Evolutionary conservation across 2,888 invertebrate species (phyloP).

Genomic region (Endomychus coccineus): DNA sequence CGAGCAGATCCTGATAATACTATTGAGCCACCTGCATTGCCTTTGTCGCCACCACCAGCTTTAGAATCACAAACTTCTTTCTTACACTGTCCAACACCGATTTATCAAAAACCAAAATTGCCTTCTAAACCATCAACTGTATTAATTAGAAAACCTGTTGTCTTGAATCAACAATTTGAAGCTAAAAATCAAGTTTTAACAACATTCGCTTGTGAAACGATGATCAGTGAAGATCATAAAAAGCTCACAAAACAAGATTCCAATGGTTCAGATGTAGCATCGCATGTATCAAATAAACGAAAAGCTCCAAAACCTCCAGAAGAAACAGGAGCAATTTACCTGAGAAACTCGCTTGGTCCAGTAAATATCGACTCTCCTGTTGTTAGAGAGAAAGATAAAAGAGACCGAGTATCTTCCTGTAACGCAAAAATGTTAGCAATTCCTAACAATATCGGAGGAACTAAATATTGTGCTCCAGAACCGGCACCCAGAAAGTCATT

Average conservation of each 20-base stretch:
- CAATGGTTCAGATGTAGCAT: conserved; percentile 43
- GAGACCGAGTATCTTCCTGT: conserved; percentile 56
- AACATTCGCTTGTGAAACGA: conserved; percentile 27
- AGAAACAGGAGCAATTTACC: conserved; percentile 50
- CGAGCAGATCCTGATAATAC: conserved; percentile 72
- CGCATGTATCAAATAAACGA: conserved; percentile 52
- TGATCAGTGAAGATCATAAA: conserved; percentile 33
- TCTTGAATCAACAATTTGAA: conserved; percentile 17
- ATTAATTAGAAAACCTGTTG: conserved; percentile 32
- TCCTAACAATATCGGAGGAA: conserved; percentile 46
- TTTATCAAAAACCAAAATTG: conserved; percentile 56
- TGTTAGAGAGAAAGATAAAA: conserved; percentile 62
- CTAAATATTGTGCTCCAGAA: conserved; percentile 49
- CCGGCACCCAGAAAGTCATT: conserved; percentile 62
- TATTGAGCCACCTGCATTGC: conserved; percentile 61
- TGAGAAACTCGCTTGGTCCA: conserved; percentile 51
- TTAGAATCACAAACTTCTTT: conserved; percentile 57
- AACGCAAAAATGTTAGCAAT: conserved; percentile 38
- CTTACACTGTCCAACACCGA: conserved; percentile 48
- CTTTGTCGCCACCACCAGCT: conserved; percentile 59
- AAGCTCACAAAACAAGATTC: conserved; percentile 52
- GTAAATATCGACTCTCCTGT: conserved; percentile 51
- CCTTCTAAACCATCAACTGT: conserved; percentile 59
- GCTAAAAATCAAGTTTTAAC: conserved; percentile 27
- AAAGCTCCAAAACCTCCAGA: conserved; percentile 74